Evolutionary conservation across 2,888 invertebrate genomes (phyloP), one percentile per base, ranked within the genome.

Genomic region (Idaea biselata): DNA sequence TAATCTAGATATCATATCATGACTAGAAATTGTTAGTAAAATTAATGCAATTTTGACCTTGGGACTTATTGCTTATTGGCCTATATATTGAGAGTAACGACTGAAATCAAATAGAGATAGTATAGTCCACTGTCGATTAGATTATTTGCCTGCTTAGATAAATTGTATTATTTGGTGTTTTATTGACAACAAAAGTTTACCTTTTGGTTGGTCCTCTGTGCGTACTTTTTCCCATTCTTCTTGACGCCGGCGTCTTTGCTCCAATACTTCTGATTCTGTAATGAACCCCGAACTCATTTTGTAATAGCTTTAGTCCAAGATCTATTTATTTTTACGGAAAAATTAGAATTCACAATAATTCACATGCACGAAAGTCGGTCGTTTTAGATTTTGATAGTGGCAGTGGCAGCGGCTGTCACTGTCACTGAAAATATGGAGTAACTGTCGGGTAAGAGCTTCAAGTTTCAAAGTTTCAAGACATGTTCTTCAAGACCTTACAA

Each of bases 171-270:
- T 16, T 17, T 16, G 55, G 16, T 55, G 16, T 17, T 3, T 16
- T 3, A 17, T 2, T 55, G 55, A 55, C 55, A 16, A 16, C 17
- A 16, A 55, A 68, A 60, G 32, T 58, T 82, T 92, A 98, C 98
- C 97, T 91, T 95, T 71, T 11, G 99, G 99, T 81, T 99, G 96
- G 73, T 97, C 97, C 33, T 97, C 96, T 64, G 96, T 96, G 71
- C 99, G 94, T 0, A 98, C 98, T 91, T 96, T 96, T 76, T 99
- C 98, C 99, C 99, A 99, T 94, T 99, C 98, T 83, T 98, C 97
- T 85, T 99, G 99, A 2, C 98, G 94, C 68, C 94, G 93, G 77
- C 95, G 94, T 60, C 96, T 94, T 54, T 95, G 95, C 79, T 98
- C 98, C 56, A 96, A 95, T 66, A 97, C 93, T 88, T 99, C 98